Base-by-base conservation (phyloP, 2,113 vertebrate species). In the Aythya baeri region DNA sequence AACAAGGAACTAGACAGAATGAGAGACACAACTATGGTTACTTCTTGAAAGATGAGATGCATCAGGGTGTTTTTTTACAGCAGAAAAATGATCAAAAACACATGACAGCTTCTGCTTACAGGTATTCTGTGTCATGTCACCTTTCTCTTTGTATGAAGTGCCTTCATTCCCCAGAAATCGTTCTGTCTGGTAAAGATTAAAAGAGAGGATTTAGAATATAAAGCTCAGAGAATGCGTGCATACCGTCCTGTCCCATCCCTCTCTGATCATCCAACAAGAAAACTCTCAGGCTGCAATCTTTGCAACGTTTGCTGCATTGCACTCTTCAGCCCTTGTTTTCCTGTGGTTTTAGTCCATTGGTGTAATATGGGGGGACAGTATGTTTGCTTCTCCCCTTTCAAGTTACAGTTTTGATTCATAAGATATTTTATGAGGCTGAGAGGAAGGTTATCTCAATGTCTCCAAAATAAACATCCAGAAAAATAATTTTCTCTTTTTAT, bases 171-270 rank as follows among this genome's bases (percentile, higher is more conserved):
- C 74, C 20, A 9, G 52, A 95, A 97, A 90, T 22, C 80, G 73
- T 82, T 82, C 34, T 68, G 17, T 41, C 70, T 96, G 86, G 86
- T 88, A 93, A 95, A 94, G 94, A 97, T 84, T 95, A 96, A 92
- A 96, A 92, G 83, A 62, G 70, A 92, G 77, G 78, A 88, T 95
- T 96, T 95, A 97, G 74, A 78, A 88, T 95, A 95, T 95, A 97
- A 95, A 70, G 27, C 79, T 97, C 55, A 7, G 85, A 90, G 66
- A 72, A n/a, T 65, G 29, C 54, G 38, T 74, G 84, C 68, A 61
- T 83, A 80, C 52, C n/a, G 67, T 93, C 88, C 94, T 90, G 50
- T 54, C 89, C 50, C 23, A 13, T 52, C 50, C 61, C 32, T 82
- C 32, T 91, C 91, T 93, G 89, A 94, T 91, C 68, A 90, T 27